Evolutionary conservation across 2,888 invertebrate species (phyloP).

Genomic region (Cactoblastis cactorum): DNA sequence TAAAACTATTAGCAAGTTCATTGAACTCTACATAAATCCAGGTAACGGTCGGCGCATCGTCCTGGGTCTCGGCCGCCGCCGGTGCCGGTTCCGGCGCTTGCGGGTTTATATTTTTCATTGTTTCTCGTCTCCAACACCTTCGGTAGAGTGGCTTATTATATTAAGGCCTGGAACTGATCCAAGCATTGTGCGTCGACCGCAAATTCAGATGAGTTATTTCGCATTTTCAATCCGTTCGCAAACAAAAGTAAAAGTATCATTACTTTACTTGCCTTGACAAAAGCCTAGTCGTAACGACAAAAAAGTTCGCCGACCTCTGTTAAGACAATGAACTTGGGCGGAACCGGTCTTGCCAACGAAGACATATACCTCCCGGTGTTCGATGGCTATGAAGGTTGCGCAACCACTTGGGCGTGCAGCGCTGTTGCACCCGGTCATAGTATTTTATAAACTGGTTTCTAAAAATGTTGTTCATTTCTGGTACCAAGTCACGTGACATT

Average conservation of each 20-base stretch:
- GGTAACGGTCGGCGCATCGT: constrained; percentile 33
- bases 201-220: constrained; percentile 1
- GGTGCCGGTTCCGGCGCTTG: constrained; percentile 29
- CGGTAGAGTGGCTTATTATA: constrained; percentile 29
- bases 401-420: constrained; percentile 3
- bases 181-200: constrained; percentile 24
- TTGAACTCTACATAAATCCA: constrained; percentile 44
- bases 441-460: constrained; percentile 1
- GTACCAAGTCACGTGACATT: too few relatives aligned
- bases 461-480: background rate
- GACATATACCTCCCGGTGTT: constrained; percentile 21
- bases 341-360: constrained; percentile 48
- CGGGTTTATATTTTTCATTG: constrained; percentile 25
- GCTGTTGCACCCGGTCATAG: background rate
- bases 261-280: constrained; percentile 31
- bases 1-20: constrained; percentile 34
- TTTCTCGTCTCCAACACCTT: constrained; percentile 27
- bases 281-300: constrained; percentile 33
- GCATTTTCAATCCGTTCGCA: background rate
- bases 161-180: constrained; percentile 31
- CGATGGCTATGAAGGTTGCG: constrained; percentile 8
- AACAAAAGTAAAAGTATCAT: constrained; percentile 38
- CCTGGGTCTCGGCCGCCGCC: constrained; percentile 33
- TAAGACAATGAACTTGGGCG: constrained; percentile 57
- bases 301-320: constrained; percentile 50